Evolutionary conservation across 2,113 vertebrate species (phyloP).

Genomic region (Corynorhinus townsendii): DNA sequence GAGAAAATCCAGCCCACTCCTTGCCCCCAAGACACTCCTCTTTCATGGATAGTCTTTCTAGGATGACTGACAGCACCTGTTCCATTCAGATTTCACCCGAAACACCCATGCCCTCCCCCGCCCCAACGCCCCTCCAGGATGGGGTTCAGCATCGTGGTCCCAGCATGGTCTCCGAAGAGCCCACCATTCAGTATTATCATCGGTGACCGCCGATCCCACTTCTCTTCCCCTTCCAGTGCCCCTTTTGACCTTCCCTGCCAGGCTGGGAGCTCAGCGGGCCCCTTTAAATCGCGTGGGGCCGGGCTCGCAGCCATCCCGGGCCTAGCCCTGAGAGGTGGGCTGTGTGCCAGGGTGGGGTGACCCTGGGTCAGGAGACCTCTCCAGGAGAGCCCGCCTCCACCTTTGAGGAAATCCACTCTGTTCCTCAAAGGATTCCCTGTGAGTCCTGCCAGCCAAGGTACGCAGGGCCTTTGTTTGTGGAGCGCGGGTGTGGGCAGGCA

Average conservation of each 20-base stretch:
- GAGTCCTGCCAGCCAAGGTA: neutral
- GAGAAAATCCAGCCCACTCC: neutral
- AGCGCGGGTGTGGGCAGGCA: neutral
- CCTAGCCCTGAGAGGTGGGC: neutral
- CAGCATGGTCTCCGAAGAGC: neutral
- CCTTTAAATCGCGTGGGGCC: neutral
- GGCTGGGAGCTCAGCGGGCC: neutral
- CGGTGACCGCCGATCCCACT: fast-evolving
- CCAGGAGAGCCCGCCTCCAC: neutral
- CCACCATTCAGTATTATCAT: fast-evolving
- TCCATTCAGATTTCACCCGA: neutral
- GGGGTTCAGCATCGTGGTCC: fast-evolving
- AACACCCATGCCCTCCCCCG: neutral
- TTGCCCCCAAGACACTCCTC: neutral
- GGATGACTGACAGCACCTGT: neutral
- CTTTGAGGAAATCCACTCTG: slow-evolving; percentile 41
- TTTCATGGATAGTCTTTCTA: neutral
- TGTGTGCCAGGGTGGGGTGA: neutral
- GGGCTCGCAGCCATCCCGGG: neutral
- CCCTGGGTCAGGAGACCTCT: neutral
- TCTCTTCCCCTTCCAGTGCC: neutral
- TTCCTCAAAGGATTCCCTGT: slow-evolving; percentile 2
- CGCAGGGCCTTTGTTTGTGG: slow-evolving; percentile 15
- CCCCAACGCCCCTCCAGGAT: neutral
- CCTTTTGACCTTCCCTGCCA: neutral